phyloP scores from a whole-genome alignment of 1,140 invertebrate genomes.

The Archegozetes longisetosus region DNA sequence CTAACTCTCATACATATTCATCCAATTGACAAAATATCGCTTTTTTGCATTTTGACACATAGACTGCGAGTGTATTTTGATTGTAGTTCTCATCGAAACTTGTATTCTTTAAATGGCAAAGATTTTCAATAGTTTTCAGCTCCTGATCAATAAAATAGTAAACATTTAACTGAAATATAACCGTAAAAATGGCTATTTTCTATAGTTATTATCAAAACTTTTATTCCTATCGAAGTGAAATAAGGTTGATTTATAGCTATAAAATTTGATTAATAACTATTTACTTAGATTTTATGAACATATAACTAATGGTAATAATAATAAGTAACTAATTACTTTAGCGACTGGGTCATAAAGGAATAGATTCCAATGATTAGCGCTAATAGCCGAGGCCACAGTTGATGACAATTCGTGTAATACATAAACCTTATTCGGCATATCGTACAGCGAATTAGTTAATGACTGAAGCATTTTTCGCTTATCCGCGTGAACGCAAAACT shows the following conservation, averaged over 20 bases:
- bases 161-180: no score
- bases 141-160: no score
- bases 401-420: slow-evolving; percentile 42
- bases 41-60: neutral
- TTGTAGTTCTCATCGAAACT: slow-evolving; percentile 13
- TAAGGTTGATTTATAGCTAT: no score
- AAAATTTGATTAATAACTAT: no score
- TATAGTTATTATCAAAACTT: no score
- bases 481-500: slow-evolving; percentile 44
- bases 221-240: no score
- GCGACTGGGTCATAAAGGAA: slow-evolving; percentile 35
- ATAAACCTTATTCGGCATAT: slow-evolving; percentile 35
- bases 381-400: slow-evolving; percentile 42
- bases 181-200: no score
- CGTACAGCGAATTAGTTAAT: slow-evolving; percentile 37
- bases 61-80: neutral
- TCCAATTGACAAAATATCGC: neutral
- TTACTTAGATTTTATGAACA: no score
- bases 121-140: neutral
- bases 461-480: slow-evolving; percentile 44
- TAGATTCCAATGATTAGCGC: slow-evolving; percentile 39
- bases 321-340: no score
- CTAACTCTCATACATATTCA: neutral
- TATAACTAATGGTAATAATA: no score
- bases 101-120: neutral